Evolutionary conservation across 2,113 vertebrate genomes (phyloP), one percentile per base, ranked within the genome.

Genomic region (Numida meleagris): DNA sequence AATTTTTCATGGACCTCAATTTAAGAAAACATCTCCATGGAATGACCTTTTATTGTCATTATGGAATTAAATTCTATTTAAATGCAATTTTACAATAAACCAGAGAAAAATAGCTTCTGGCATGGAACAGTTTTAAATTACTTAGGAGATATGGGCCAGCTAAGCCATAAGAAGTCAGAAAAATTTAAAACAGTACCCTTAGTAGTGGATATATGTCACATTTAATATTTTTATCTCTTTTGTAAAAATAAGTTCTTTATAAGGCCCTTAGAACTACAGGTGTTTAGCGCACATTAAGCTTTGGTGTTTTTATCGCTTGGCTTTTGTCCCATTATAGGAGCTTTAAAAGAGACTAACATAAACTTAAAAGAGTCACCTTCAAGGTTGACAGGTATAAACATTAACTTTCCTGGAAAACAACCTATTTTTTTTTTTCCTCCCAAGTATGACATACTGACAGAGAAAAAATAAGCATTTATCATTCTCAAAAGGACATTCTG

Each of bases 1-100:
- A 21, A 31, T 27, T 1, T 15, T 78, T 0, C 7, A 5, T 15
- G 17, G 1, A 0, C 9, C 6, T 50, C 17, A 43, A 3, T 2
- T 63, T 18, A 62, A 36, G 15, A 79, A 79, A 78, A 0, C 2
- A 21, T 29, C 2, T 58, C 2, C 2, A 77, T 70, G 8, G 58
- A 83, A 13, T 6, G 0, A 23, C 11, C 2, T 33, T 55, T 62
- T 34, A 66, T 38, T 83, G 73, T 46, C 14, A 82, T 5, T 2
- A 72, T 70, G 76, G 10, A 88, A 48, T 61, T 61, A 59, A 79
- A 66, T 48, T 68, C 6, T 6, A 85, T 6, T 36, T 65, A 45
- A 38, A 45, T 24, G 2, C 0, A 70, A 16, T 76, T 77, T 65
- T 70, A 27, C 24, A 80, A 10, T 11, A 50, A 77, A 72, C 9